Conservation (phyloP, 2,888 invertebrate species). For the Diadromus collaris region DNA sequence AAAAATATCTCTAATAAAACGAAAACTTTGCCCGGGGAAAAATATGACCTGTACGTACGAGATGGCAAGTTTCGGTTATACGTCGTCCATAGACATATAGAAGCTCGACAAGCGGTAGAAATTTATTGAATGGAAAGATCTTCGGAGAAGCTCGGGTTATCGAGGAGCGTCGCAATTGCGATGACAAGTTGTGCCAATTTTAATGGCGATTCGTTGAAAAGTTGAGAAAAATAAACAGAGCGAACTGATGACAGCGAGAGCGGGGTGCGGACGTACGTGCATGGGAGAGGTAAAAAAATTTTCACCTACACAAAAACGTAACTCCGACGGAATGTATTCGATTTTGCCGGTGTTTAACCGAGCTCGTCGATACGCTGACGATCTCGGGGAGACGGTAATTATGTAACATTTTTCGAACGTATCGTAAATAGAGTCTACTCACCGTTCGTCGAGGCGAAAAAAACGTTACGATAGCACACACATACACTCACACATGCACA, state of each 20-base stretch:
- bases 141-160: neutral
- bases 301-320: slow-evolving; percentile 7
- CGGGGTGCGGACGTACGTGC: slow-evolving; percentile 49
- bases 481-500: too few species aligned
- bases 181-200: neutral
- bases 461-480: slow-evolving; percentile 77
- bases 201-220: slow-evolving; percentile 15
- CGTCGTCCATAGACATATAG: neutral
- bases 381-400: slow-evolving; percentile 68
- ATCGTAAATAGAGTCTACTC: slow-evolving; percentile 77
- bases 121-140: slow-evolving; percentile 29
- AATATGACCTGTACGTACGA: slow-evolving; percentile 9
- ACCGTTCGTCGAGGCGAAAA: slow-evolving; percentile 77
- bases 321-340: slow-evolving; percentile 22
- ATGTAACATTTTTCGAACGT: slow-evolving; percentile 75
- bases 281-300: slow-evolving; percentile 47
- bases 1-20: neutral
- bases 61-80: slow-evolving; percentile 4
- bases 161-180: neutral
- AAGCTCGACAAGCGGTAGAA: neutral
- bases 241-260: slow-evolving; percentile 60
- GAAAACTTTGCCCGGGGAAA: neutral
- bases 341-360: slow-evolving; percentile 39
- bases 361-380: slow-evolving; percentile 27
- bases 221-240: slow-evolving; percentile 62